phyloP scores from a whole-genome alignment of 2,888 invertebrate genomes.

The Danaus chrysippus region DNA sequence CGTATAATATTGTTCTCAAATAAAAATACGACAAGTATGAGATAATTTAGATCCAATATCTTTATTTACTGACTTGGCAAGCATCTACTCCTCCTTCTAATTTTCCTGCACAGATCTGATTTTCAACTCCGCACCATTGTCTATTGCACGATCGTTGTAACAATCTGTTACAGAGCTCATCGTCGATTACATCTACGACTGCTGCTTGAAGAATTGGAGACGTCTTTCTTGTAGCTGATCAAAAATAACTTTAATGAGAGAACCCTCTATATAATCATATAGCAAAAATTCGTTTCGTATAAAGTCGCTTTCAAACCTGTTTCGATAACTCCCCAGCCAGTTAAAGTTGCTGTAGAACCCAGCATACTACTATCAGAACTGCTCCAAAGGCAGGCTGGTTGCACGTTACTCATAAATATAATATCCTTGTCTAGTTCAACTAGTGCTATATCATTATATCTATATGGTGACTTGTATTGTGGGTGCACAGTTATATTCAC shows the following conservation, averaged over 20 bases:
- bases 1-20: neutral
- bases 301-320: conserved; percentile 8
- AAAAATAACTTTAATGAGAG: no score
- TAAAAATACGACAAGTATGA: neutral
- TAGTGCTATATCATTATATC: conserved; percentile 42
- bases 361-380: conserved; percentile 21
- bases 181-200: no score
- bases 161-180: no score
- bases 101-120: no score
- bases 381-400: conserved; percentile 37
- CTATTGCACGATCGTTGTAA: no score
- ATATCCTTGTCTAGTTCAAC: conserved; percentile 16
- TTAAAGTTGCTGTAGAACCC: conserved; percentile 25
- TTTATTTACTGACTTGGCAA: conserved; percentile 31
- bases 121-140: no score
- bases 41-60: neutral
- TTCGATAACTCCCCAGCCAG: conserved; percentile 36
- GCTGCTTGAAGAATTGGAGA: no score
- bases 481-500: conserved; percentile 36
- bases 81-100: conserved; percentile 36
- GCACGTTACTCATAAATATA: conserved; percentile 25
- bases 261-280: neutral
- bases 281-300: neutral
- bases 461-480: conserved; percentile 34
- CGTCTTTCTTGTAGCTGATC: no score